Percentiles rank a stretch among this genome's conserved stretches.
Evolutionary conservation across 2,113 vertebrate genomes (phyloP).

Genomic region (Tachycineta bicolor): DNA sequence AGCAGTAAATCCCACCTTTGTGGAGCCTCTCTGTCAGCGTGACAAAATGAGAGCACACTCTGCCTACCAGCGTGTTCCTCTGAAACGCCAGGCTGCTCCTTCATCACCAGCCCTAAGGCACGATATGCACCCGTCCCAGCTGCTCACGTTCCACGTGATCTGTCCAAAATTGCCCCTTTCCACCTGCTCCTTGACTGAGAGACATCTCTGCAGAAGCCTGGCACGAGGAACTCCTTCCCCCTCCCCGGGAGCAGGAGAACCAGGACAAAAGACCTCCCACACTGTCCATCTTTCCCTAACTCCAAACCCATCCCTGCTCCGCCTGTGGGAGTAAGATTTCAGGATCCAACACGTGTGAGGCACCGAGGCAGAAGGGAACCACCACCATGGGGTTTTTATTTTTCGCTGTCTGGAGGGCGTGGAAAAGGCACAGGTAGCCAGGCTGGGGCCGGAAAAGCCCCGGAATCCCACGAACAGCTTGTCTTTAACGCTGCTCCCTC

Average conservation of each 20-base stretch:
- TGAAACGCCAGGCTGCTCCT: neutral
- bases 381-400: fast-evolving
- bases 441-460: neutral
- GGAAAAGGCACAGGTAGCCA: neutral
- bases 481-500: neutral
- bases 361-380: neutral
- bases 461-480: neutral
- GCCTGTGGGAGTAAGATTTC: neutral
- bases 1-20: neutral
- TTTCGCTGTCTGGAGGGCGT: fast-evolving
- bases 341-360: neutral
- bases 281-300: neutral
- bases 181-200: neutral
- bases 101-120: neutral
- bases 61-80: neutral
- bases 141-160: neutral
- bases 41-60: neutral
- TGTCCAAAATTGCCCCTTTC: neutral
- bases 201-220: neutral
- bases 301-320: neutral
- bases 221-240: neutral
- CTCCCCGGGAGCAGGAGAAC: neutral
- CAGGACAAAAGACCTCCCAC: neutral
- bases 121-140: fast-evolving
- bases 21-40: neutral